Base-by-base conservation (phyloP, 2,888 invertebrate genomes). In the Fabriciana adippe region DNA sequence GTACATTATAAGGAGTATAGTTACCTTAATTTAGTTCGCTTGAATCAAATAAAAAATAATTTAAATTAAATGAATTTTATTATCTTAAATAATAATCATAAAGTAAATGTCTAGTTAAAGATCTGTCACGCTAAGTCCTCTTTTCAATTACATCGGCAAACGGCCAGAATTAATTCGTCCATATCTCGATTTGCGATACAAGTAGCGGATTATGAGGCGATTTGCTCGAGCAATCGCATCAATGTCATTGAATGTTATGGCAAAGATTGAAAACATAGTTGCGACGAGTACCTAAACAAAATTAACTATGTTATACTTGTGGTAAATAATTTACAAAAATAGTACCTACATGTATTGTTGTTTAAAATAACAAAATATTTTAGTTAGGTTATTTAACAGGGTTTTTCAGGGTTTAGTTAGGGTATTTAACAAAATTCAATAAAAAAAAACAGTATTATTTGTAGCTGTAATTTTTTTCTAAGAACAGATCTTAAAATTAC, bases 181-280 rank as follows among this genome's bases (percentile, higher is more conserved):
- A 85, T 88, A 88, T 89, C 87, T 79, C 84, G 86, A 88, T 89
- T 83, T 78, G 79, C 82, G 82, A 85, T 85, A 86, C 83, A 84
- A 86, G 87, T 84, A 85, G 84, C 78, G 86, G 89, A 91, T 92
- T 91, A 90, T 81, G 74, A 81, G 84, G 77, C 89, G 87, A 91
- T 92, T 90, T 88, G 90, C 87, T 84, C 79, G 78, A 81, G 78
- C 85, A 86, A 86, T 89, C 86, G 80, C 81, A 80, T 87, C 85
- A 86, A 86, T 79, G 79, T 78, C 84, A 79, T 74, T 80, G 75
- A 75, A 75, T 73, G 74, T 54, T 55, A 45, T 50, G 68, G 2
- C 87, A 88, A 75, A 88, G 86, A 89, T 26, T 74, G 63, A 72
- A 50, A 55, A 35, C 66, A 18, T 45, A 55, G 50, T 15, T 47